These are phyloP conservation scores for Agrypnia vestita DNA, from an alignment of 1,140 invertebrate species.

Conservation along the genomic window DNA sequence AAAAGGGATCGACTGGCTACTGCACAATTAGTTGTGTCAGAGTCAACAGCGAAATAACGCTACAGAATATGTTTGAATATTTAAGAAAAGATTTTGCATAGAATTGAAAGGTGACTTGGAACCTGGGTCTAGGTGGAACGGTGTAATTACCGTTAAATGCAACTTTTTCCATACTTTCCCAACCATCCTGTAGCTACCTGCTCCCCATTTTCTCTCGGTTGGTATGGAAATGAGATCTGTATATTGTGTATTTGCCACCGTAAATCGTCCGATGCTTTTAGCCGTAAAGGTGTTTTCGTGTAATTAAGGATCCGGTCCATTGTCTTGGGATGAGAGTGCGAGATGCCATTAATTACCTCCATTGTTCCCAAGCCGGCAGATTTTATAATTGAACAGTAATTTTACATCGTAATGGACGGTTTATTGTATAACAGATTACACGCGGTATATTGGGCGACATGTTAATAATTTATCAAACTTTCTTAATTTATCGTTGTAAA, in stretches of 20 bases:
- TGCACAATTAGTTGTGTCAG: too few species aligned
- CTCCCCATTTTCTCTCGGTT: neutral
- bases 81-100: too few species aligned
- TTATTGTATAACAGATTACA: conserved; percentile 27
- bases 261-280: conserved; percentile 42
- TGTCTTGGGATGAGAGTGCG: conserved; percentile 22
- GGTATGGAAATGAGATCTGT: conserved; percentile 12
- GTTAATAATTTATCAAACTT: too few species aligned
- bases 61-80: too few species aligned
- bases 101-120: too few species aligned
- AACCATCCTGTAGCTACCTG: too few species aligned
- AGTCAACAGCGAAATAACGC: too few species aligned
- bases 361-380: conserved; percentile 1
- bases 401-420: conserved; percentile 16
- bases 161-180: too few species aligned
- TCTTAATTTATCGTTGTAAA: too few species aligned
- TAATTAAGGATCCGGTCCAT: conserved; percentile 36
- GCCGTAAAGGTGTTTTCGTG: conserved; percentile 40
- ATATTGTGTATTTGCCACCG: conserved; percentile 2
- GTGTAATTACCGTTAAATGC: too few species aligned
- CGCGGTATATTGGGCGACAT: neutral
- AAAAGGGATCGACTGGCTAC: too few species aligned
- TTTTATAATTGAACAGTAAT: conserved; percentile 37
- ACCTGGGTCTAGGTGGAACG: too few species aligned
- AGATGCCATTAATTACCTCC: conserved; percentile 29